Base-by-base conservation (phyloP, 2,113 vertebrate genomes). In the Corynorhinus townsendii region DNA sequence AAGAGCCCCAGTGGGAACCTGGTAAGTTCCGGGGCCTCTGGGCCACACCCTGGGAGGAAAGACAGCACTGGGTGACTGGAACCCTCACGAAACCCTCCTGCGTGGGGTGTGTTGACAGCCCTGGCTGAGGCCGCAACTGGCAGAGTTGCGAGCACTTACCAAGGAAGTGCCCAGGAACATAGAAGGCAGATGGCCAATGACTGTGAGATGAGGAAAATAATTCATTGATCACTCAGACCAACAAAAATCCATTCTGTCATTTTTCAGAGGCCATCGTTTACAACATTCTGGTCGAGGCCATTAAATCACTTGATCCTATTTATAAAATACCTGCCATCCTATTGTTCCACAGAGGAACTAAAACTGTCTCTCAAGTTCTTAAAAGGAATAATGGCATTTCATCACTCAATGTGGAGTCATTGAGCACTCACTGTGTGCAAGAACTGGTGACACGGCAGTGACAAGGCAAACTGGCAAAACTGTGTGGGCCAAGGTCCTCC, bases 11-110 rank as follows among this genome's bases (percentile, higher is more conserved):
- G 95, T 92, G 96, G 94, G 98, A 96, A 87, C 97, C 95, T 72
- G 98, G 97, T 62, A 96, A 83, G 86, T 98, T 98, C 93, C 93
- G 96, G 95, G 98, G 97, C 98, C 97, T 97, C 35, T 97, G 98
- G 90, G 96, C 11, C 35, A 97, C 84, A 22, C 91, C 97, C 97
- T 98, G 59, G 80, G 93, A 77, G 33, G 35, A 80, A 68, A 90
- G 62, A 77, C 2, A 40, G 30, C 86, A 66, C 30, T 24, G 38
- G 24, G 19, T 49, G 47, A 81, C 1, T 30, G 8, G 54, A 30
- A 12, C 52, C 16, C 35, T 43, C 80, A 43, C 2, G n/a, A 71
- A 52, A n/a, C 17, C 9, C 7, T 40, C 86, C 69, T 52, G 52
- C 19, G 1, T 5, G 12, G 49, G 47, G 47, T 0, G 1, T 5